phyloP scores from a whole-genome alignment of 1,140 invertebrate species.

The Drosophila carrolli region DNA sequence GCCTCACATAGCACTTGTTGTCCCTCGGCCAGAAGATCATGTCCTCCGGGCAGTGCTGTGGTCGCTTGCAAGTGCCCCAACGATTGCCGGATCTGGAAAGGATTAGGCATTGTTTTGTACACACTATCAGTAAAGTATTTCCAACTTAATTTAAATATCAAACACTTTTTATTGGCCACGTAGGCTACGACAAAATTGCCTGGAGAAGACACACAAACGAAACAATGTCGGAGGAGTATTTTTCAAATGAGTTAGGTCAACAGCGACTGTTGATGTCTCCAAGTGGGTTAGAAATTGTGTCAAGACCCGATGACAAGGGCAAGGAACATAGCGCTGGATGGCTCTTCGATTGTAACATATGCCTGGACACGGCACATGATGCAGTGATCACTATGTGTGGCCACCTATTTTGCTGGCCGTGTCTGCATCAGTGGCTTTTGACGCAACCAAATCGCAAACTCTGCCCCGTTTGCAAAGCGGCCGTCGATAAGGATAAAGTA shows the following conservation, averaged over 20 bases:
- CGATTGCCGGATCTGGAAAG: conserved; percentile 79
- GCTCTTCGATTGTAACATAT: conserved; percentile 4
- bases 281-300: neutral
- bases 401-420: conserved; percentile 2
- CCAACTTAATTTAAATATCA: neutral
- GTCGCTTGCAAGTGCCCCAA: conserved; percentile 89
- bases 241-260: neutral
- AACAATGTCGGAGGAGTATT: conserved; percentile 1
- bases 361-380: neutral
- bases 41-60: conserved; percentile 86
- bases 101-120: neutral
- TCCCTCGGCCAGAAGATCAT: conserved; percentile 90
- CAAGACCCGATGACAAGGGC: neutral
- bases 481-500: neutral
- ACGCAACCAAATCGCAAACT: neutral
- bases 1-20: conserved; percentile 89
- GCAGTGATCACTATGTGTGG: conserved; percentile 7
- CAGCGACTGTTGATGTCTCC: neutral
- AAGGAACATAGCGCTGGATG: neutral
- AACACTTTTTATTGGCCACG: neutral
- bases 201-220: neutral
- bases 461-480: conserved; percentile 4
- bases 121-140: no score
- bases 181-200: conserved; percentile 2
- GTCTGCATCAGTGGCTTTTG: neutral